Evolutionary conservation across 2,888 invertebrate species (phyloP).

Genomic region (Agrilus biguttatus): DNA sequence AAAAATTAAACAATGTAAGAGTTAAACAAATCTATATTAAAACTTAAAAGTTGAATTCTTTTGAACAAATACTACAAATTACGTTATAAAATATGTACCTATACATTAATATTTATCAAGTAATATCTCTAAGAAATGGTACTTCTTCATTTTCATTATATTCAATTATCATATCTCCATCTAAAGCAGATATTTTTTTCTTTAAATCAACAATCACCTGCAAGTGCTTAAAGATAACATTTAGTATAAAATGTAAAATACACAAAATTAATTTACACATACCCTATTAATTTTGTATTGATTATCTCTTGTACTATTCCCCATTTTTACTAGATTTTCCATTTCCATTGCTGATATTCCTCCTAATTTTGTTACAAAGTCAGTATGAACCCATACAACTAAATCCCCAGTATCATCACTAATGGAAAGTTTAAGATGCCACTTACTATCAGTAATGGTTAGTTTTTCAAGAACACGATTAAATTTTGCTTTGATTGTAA

Average conservation of each 20-base stretch:
- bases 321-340: conserved; percentile 6
- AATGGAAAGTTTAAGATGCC: conserved; percentile 41
- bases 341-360: conserved; percentile 31
- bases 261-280: background rate
- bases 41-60: too few species aligned
- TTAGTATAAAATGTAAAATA: background rate
- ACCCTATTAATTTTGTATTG: conserved; percentile 2
- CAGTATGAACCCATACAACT: conserved; percentile 40
- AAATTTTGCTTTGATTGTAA: conserved; percentile 42
- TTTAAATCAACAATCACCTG: conserved; percentile 19
- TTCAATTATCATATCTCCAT: conserved; percentile 20
- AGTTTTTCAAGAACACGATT: conserved; percentile 40
- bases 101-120: conserved; percentile 4
- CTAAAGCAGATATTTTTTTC: conserved; percentile 15
- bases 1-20: too few species aligned
- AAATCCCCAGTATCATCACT: conserved; percentile 41
- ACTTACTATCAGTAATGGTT: conserved; percentile 35
- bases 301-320: conserved; percentile 6
- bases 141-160: conserved; percentile 13
- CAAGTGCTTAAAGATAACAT: conserved; percentile 8
- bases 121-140: conserved; percentile 17
- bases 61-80: background rate
- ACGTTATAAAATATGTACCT: background rate
- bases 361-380: conserved; percentile 37
- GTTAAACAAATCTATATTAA: too few species aligned